Evolutionary conservation across 2,888 invertebrate genomes (phyloP).

Genomic region (Andrena haemorrhoa): DNA sequence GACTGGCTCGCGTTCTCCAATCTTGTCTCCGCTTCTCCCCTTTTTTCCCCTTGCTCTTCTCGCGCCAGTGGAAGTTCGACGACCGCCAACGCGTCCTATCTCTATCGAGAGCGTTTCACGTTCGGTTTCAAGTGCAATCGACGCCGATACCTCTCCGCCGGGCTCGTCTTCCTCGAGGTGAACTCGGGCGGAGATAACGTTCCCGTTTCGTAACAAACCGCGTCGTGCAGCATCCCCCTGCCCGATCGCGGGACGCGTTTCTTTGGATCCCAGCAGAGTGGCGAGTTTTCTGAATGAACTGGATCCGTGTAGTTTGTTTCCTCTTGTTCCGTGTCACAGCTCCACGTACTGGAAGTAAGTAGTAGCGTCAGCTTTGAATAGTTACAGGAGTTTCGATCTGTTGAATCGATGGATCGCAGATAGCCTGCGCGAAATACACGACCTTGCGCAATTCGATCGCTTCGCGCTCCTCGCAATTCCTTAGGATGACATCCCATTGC

Average conservation of each 20-base stretch:
- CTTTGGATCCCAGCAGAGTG: not conserved
- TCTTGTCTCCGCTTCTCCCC: conserved; percentile 73
- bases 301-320: too few species aligned
- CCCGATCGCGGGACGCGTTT: not conserved
- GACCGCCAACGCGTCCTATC: conserved; percentile 40
- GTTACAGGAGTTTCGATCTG: not conserved
- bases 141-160: not conserved
- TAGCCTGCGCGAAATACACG: too few species aligned
- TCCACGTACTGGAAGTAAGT: not conserved
- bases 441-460: conserved; percentile 1
- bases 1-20: conserved; percentile 77
- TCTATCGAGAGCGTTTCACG: not conserved
- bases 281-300: not conserved
- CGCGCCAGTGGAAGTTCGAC: conserved; percentile 49
- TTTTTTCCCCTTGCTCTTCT: conserved; percentile 56
- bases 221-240: conserved; percentile 6
- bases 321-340: too few species aligned
- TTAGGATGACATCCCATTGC: not conserved
- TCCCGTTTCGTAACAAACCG: conserved; percentile 34
- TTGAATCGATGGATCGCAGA: not conserved
- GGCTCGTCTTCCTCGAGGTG: not conserved
- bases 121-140: conserved; percentile 22
- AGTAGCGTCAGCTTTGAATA: not conserved
- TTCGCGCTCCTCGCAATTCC: not conserved
- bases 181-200: not conserved